Base-by-base conservation (phyloP, 2,888 invertebrate genomes). In the Eristalinus aeneus region DNA sequence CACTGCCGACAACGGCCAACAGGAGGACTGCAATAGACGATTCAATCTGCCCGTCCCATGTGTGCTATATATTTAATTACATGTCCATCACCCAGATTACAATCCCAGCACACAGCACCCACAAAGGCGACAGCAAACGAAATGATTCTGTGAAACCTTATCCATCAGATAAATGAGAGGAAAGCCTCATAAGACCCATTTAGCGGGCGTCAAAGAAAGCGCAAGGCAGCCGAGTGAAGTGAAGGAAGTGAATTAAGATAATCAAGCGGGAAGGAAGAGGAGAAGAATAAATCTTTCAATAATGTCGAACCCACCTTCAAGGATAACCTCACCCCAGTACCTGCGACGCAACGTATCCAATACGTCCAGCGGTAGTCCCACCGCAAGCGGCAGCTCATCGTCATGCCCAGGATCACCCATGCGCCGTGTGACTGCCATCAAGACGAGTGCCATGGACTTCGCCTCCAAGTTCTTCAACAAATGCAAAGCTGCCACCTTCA, bases 401-500 rank as follows among this genome's bases (percentile, higher is more conserved):
- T 92, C 92, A 80, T 92, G 91, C 69, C 92, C 92, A 64, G 92
- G 90, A 67, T 92, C 92, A 27, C 91, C 91, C 58, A 92, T 92
- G 81, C 90, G 92, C 8, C 90, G 92, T n/a, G 92, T 92, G 23
- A 91, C 92, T 72, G 91, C 92, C 61, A 88, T 92, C 77, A 91
- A 90, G 85, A 91, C 91, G 65, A 91, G 92, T 6, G 92, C 92
- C 10, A 88, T 92, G 88, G 91, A 90, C 75, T 91, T 92, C 80
- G 92, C 92, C 6, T 91, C 92, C 53, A 95, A 95, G 90, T 92
- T 95, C 86, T 95, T 96, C 93, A 96, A 95, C 93, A 97, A 97
- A 93, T 97, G 97, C 93, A 96, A 97, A 93, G 97, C 97, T 92
- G 97, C 97, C 71, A 97, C 97, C 85, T 97, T 97, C 92, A 96